Base-by-base conservation (phyloP, 2,888 invertebrate species). In the Synanthedon myopaeformis region DNA sequence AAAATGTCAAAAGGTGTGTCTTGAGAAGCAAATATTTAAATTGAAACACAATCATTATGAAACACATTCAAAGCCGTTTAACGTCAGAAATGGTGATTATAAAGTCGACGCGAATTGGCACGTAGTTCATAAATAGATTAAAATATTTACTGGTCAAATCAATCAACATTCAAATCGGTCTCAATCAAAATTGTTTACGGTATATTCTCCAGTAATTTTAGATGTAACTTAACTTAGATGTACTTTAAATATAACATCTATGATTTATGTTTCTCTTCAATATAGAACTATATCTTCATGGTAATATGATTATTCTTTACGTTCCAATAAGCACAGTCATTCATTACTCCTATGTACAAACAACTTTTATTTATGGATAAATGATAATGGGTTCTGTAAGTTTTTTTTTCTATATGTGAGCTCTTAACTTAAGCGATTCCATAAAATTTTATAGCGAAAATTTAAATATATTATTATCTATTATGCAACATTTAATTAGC, bases 101-200 rank as follows among this genome's bases (percentile, higher is more conserved):
- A 53, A 53, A 54, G 48, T 52, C 42, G 42, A 53, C 58, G 54
- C 51, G 58, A 62, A 66, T 69, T 72, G 67, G 67, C 67, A 62
- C 55, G 60, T 54, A 58, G 54, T 61, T 69, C 60, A 64, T 55
- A 57, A 60, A 58, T 58, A 57, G 51, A 56, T 63, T 59, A 64
- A 64, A 35, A 35, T 45, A 72, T 74, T 73, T 72, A 73, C 55
- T 52, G 49, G 56, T 56, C 51, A 42, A 57, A 70, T 70, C 66
- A 62, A 66, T 67, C 67, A 62, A 49, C 58, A 51, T 54, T 56
- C 54, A 59, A 63, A 52, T 63, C 55, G 58, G 59, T 65, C 63
- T 59, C 54, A 63, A 70, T 60, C 62, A 69, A 65, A 70, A 68
- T 64, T 58, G 53, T 58, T 62, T 69, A 66, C 65, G 58, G 58